Conservation (phyloP, 1,140 invertebrate genomes). For the Teleopsis dalmanni region DNA sequence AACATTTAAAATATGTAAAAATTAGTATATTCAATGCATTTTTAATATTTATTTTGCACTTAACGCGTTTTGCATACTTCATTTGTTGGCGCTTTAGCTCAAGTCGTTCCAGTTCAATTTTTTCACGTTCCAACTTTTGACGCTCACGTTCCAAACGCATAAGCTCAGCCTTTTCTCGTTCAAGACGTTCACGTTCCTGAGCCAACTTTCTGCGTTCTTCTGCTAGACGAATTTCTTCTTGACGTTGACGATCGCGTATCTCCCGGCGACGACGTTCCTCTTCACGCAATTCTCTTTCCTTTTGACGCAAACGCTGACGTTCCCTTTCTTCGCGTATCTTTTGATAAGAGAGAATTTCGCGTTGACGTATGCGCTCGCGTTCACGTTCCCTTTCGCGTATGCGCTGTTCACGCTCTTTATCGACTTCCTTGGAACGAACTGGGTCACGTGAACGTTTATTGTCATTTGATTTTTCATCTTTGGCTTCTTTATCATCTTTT, state of each 20-base stretch:
- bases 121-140: constrained; percentile 72
- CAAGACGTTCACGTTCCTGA: constrained; percentile 66
- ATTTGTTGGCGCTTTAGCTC: constrained; percentile 72
- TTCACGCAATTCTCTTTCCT: constrained; percentile 66
- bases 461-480: constrained; percentile 8
- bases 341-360: constrained; percentile 40
- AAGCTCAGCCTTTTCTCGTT: constrained; percentile 72
- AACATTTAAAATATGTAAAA: no score
- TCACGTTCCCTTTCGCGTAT: constrained; percentile 29
- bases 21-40: no score
- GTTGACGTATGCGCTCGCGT: constrained; percentile 21
- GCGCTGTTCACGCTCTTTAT: constrained; percentile 12
- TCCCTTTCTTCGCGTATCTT: constrained; percentile 64
- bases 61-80: constrained; percentile 46
- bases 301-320: constrained; percentile 65
- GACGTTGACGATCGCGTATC: constrained; percentile 67
- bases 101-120: constrained; percentile 71
- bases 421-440: constrained; percentile 7
- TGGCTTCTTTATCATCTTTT: constrained; percentile 14
- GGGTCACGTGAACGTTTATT: constrained; percentile 12
- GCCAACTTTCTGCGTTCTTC: constrained; percentile 69
- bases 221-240: constrained; percentile 71
- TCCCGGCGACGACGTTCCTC: constrained; percentile 68
- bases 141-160: constrained; percentile 71
- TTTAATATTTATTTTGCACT: no score